Base-by-base conservation (phyloP, 2,888 invertebrate species). In the Cryptophagus acutangulus region DNA sequence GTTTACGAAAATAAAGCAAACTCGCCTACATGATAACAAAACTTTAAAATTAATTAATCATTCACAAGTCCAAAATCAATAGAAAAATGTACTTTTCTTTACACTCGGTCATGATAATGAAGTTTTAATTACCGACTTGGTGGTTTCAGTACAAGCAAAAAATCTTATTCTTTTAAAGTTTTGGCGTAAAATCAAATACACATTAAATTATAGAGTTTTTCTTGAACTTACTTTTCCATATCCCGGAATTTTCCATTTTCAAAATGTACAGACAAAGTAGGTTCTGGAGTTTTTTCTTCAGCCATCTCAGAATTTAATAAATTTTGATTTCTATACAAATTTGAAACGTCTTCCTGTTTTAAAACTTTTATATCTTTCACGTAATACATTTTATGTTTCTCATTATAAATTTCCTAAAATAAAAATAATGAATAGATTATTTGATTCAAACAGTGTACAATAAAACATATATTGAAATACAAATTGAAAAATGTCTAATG, bases 321-420 rank as follows among this genome's bases (percentile, higher is more conserved):
- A 36, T 58, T 57, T 9, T 63, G 60, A 4, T 61, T 56, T 17
- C 55, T 50, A 41, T 61, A 57, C 46, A 62, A 36, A 45, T 61
- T 55, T 17, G 58, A 55, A 1, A 65, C 51, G 16, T 42, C 53
- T 38, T 65, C 64, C 1, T 63, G 56, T 6, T 66, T 68, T 30
- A 69, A 51, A 4, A 54, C 48, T 38, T 58, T 58, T 36, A 69
- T 30, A 1, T 54, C 51, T 46, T 67, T 66, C 14, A 69, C 69
- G 41, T 69, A 59, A 45, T 66, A 61, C 3, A 64, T 65, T 47
- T 63, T 66, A 41, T 68, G 68, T 44, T 66, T 67, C n/a, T 58
- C 61, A 38, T 66, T 66, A 41, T 62, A 70, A 6, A 62, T 46
- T 53, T 70, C 69, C 80, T 84, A 18, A 25, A 12, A 20, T 14